Evolutionary conservation across 1,140 invertebrate genomes (phyloP).

Genomic region (Parapsyche elsis): DNA sequence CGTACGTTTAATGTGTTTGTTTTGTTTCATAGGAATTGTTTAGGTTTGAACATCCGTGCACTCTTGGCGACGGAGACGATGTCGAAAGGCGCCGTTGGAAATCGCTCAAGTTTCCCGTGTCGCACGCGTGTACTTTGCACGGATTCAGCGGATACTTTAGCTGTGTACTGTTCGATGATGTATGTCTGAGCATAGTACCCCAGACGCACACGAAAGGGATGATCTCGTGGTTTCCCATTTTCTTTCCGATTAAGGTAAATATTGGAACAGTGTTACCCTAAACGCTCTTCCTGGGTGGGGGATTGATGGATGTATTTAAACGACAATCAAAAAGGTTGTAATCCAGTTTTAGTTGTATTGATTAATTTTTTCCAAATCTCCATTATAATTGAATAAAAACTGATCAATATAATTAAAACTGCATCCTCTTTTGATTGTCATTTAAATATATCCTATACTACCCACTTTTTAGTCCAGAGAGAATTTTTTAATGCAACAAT

Average conservation of each 20-base stretch:
- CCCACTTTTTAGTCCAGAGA: too few relatives aligned
- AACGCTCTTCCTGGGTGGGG: too few relatives aligned
- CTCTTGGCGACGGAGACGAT: constrained; percentile 73
- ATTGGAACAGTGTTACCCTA: neutral
- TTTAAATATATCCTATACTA: constrained; percentile 29
- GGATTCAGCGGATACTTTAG: constrained; percentile 98
- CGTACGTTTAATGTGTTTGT: neutral
- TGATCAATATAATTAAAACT: too few relatives aligned
- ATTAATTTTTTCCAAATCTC: neutral
- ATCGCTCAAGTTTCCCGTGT: constrained; percentile 75
- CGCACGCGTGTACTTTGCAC: constrained; percentile 84
- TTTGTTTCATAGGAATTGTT: constrained; percentile 73
- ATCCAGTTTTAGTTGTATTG: too few relatives aligned
- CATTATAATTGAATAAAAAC: neutral
- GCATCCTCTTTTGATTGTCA: constrained; percentile 28
- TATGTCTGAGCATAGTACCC: constrained; percentile 91
- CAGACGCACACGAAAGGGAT: constrained; percentile 88
- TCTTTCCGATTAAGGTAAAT: constrained; percentile 86
- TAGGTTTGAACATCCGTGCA: constrained; percentile 90
- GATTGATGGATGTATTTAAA: too few relatives aligned
- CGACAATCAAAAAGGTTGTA: too few relatives aligned
- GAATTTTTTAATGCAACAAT: constrained; percentile 20
- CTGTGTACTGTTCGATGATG: constrained; percentile 83
- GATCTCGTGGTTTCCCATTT: constrained; percentile 98
- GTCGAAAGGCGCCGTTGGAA: constrained; percentile 84